Evolutionary conservation across 2,888 invertebrate genomes (phyloP).

Genomic region (Kuschelorhynchus macadamiae): DNA sequence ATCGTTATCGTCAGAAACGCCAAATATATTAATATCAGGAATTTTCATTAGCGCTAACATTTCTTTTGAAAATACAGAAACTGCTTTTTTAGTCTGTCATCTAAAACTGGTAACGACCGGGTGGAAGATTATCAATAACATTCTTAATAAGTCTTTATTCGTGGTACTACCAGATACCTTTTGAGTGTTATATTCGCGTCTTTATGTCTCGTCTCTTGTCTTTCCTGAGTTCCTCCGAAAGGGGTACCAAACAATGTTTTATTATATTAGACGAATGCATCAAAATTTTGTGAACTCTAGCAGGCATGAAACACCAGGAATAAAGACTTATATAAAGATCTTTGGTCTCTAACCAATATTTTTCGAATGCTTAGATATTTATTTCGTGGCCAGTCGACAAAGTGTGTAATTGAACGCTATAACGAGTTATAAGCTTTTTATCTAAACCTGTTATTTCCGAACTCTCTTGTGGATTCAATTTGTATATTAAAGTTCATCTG

Average conservation of each 20-base stretch:
- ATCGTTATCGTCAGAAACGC: too few species aligned
- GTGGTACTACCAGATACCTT: neutral
- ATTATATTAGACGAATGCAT: neutral
- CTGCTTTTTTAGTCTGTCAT: neutral
- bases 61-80: slow-evolving; percentile 1
- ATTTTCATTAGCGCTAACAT: neutral
- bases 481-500: neutral
- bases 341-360: neutral
- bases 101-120: neutral
- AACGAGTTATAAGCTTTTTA: neutral
- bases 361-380: neutral
- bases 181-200: neutral
- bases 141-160: neutral
- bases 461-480: neutral
- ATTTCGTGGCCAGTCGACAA: too few species aligned
- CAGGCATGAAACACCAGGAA: neutral
- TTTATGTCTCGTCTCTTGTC: neutral
- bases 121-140: neutral
- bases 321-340: neutral
- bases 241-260: neutral
- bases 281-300: neutral
- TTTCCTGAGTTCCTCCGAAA: neutral
- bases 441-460: neutral
- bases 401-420: too few species aligned
- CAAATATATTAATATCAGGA: neutral